A percentile compares a stretch with the other conserved stretches of the same genome.
These are phyloP conservation scores for Stichodactyla helianthus DNA, from an alignment of 64 coral and sea anemone genomes.

Conservation along the genomic window DNA sequence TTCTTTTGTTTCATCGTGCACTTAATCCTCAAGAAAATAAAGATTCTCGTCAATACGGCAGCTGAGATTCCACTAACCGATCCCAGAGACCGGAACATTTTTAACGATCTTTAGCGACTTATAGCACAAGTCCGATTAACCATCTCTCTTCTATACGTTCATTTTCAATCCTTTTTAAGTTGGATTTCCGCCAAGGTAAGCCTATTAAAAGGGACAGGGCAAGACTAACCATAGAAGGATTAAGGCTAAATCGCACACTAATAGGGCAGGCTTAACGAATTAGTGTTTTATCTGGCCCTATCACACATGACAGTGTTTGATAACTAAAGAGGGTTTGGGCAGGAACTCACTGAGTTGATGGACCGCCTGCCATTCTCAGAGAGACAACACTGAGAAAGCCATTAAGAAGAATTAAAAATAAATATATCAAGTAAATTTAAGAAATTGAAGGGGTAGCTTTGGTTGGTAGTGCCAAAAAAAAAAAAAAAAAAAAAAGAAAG, in stretches of 20 bases:
- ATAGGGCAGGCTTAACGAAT: neutral
- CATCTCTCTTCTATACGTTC: slow-evolving; percentile 2
- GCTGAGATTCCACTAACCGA: neutral
- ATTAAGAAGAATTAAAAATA: too few species aligned
- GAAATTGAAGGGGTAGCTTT: too few species aligned
- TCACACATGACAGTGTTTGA: neutral
- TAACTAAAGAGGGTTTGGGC: neutral
- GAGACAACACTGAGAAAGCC: too few species aligned
- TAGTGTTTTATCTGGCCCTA: slow-evolving; percentile 13
- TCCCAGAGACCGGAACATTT: neutral
- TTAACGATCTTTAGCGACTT: neutral
- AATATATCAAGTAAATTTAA: too few species aligned
- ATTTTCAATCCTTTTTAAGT: slow-evolving; percentile 2
- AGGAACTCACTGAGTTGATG: neutral
- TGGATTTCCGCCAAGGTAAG: slow-evolving; percentile 31
- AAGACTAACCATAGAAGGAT: neutral
- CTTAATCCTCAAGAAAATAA: neutral
- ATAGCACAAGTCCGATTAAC: neutral
- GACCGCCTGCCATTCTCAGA: neutral
- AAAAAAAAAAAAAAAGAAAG: too few species aligned
- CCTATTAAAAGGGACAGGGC: slow-evolving; percentile 14
- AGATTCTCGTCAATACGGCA: neutral
- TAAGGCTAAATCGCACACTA: neutral
- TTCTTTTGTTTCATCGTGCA: neutral
- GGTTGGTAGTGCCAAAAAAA: too few species aligned